Evolutionary conservation across 2,888 invertebrate species (phyloP).

Genomic region (Stenodema calcarata): DNA sequence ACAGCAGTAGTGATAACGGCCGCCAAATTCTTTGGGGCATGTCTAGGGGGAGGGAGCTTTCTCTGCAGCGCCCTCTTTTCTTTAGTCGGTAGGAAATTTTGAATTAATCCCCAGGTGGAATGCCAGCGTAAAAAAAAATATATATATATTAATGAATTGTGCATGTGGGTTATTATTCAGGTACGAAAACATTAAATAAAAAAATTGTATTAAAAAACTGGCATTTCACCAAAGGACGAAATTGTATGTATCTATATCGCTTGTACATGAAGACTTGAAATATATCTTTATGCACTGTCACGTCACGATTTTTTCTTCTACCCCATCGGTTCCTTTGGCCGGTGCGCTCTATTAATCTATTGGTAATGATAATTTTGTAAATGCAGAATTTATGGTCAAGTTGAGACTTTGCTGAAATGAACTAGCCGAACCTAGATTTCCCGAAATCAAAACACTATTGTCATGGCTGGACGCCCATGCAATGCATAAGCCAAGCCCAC

Average conservation of each 20-base stretch:
- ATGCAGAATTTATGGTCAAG: no score
- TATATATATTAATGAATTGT: background rate
- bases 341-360: no score
- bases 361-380: no score
- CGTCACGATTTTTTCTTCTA: background rate
- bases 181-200: conserved; percentile 28
- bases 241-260: conserved; percentile 63
- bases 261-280: conserved; percentile 79
- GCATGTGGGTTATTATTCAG: conserved; percentile 48
- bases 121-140: conserved; percentile 31
- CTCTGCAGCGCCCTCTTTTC: conserved; percentile 29
- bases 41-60: conserved; percentile 25
- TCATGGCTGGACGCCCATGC: no score
- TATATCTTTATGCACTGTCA: conserved; percentile 74
- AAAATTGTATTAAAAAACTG: conserved; percentile 45
- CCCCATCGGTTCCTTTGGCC: no score
- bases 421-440: no score
- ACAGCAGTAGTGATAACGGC: conserved; percentile 34
- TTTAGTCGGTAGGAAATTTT: conserved; percentile 32
- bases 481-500: no score
- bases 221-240: conserved; percentile 45
- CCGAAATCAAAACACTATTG: no score
- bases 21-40: conserved; percentile 24
- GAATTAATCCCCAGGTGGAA: conserved; percentile 16
- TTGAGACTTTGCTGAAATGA: no score